A percentile compares a stretch with the other conserved stretches of the same genome.
These are phyloP conservation scores for Babylonia areolata DNA, from an alignment of 1,140 invertebrate genomes.

Conservation along the genomic window DNA sequence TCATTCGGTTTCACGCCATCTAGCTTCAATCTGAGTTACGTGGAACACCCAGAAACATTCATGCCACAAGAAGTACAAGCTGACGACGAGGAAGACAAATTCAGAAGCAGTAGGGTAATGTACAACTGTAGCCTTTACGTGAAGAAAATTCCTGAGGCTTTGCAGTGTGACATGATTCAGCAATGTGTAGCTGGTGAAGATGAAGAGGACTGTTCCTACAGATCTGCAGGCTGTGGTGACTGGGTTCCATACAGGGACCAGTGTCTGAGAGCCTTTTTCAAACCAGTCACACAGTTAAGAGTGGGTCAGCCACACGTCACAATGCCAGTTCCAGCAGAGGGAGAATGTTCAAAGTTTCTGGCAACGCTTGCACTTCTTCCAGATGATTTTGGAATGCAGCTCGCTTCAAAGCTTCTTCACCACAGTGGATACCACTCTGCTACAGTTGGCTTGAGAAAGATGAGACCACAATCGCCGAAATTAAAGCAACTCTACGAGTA, in stretches of 20 bases:
- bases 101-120: not conserved
- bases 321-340: not conserved
- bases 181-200: conserved; percentile 25
- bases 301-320: not conserved
- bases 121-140: not conserved
- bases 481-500: not conserved
- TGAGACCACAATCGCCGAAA: not conserved
- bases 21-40: not conserved
- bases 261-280: not conserved
- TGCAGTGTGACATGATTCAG: conserved; percentile 28
- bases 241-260: not conserved
- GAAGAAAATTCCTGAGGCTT: not conserved
- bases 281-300: too few relatives aligned
- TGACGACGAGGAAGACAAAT: not conserved
- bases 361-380: conserved; percentile 6
- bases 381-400: not conserved
- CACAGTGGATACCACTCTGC: conserved; percentile 2
- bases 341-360: not conserved
- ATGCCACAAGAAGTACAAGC: not conserved
- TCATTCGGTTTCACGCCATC: not conserved
- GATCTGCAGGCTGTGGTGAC: not conserved
- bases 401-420: not conserved
- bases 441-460: not conserved
- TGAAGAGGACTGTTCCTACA: conserved; percentile 17
- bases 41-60: not conserved